Percentiles rank a stretch among this genome's conserved stretches.
Evolutionary conservation across 2,113 vertebrate species (phyloP).

Genomic region (Lasiurus borealis): DNA sequence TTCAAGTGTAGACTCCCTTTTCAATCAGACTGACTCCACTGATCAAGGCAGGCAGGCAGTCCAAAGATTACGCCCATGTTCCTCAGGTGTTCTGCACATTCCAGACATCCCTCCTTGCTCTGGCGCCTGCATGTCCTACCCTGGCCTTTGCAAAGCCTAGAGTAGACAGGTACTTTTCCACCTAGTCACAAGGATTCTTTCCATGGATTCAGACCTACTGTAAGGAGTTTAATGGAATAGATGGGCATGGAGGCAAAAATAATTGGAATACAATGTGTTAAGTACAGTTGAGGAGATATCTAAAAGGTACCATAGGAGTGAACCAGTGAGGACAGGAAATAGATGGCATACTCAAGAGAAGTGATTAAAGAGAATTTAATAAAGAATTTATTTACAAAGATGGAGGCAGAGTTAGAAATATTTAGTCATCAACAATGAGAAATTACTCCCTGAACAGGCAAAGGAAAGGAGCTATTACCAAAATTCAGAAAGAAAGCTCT

Average conservation of each 20-base stretch:
- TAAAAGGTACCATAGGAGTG: not conserved
- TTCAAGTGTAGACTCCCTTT: not conserved
- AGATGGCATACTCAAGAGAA: constrained; percentile 52
- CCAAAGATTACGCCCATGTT: not conserved
- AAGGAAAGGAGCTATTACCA: not conserved
- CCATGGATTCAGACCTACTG: not conserved
- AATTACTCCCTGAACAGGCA: constrained; percentile 12
- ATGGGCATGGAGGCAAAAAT: constrained; percentile 7
- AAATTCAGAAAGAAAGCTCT: constrained; percentile 47
- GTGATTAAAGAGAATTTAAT: constrained; percentile 55
- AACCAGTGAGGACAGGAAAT: not conserved
- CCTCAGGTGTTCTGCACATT: not conserved
- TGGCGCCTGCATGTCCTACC: not conserved
- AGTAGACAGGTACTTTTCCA: not conserved
- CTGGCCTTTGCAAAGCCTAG: constrained; percentile 32
- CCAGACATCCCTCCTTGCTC: not conserved
- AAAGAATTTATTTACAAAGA: constrained; percentile 45
- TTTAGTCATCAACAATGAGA: constrained; percentile 46
- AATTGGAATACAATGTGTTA: constrained; percentile 47
- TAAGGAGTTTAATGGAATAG: not conserved
- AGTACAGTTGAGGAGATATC: not conserved
- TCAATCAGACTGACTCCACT: not conserved
- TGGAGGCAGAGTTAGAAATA: constrained; percentile 42
- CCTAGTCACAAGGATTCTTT: not conserved
- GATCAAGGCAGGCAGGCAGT: not conserved